phyloP scores from a whole-genome alignment of 2,888 invertebrate genomes.

The Orthosia cruda region DNA sequence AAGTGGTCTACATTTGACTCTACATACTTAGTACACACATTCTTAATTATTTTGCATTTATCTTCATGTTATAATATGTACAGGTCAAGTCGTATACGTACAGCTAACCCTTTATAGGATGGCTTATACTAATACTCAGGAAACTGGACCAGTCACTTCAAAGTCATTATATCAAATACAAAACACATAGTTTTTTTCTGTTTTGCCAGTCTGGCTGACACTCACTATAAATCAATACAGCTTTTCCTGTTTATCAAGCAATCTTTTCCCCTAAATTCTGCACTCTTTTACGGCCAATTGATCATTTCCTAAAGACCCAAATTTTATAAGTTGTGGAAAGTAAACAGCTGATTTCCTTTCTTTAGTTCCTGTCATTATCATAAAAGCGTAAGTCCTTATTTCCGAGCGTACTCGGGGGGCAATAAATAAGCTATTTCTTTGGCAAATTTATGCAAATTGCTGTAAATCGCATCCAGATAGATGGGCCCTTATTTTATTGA shows the following conservation, averaged over 20 bases:
- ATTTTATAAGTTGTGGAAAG: slow-evolving; percentile 45
- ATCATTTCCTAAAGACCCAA: slow-evolving; percentile 20
- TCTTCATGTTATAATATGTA: too few species aligned
- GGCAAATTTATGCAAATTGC: slow-evolving; percentile 63
- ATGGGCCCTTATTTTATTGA: slow-evolving; percentile 52
- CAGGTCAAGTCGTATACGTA: too few species aligned
- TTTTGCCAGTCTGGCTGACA: not conserved
- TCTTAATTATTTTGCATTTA: too few species aligned
- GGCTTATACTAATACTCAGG: too few species aligned
- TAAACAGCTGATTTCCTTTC: slow-evolving; percentile 31
- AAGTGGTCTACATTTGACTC: too few species aligned
- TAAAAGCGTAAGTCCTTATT: slow-evolving; percentile 44
- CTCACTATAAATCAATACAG: not conserved
- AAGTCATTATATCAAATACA: too few species aligned
- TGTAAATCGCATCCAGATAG: slow-evolving; percentile 56
- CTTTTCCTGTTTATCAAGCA: slow-evolving; percentile 5
- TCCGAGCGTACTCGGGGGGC: slow-evolving; percentile 13
- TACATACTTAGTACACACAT: too few species aligned
- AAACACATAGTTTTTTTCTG: not conserved
- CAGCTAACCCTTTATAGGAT: too few species aligned
- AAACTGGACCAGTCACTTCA: too few species aligned
- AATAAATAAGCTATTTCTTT: slow-evolving; percentile 48
- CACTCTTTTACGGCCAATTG: slow-evolving; percentile 25
- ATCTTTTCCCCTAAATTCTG: not conserved
- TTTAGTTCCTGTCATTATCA: slow-evolving; percentile 46